phyloP scores from a whole-genome alignment of 2,888 invertebrate genomes.

The Amiota minor region DNA sequence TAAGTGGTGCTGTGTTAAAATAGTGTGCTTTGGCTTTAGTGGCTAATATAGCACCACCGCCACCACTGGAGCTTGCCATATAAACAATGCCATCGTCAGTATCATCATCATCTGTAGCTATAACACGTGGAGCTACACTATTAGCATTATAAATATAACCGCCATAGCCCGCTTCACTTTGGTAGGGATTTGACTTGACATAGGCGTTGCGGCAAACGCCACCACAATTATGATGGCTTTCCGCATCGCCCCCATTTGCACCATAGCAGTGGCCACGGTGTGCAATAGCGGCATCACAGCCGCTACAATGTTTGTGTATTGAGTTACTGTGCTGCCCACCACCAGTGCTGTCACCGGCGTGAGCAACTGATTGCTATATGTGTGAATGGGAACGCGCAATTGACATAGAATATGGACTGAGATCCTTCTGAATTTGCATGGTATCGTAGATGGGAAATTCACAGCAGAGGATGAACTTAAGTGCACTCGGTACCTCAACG shows the following conservation, averaged over 20 bases:
- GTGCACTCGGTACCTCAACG: conserved; percentile 86
- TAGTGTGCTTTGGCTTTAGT: conserved; percentile 54
- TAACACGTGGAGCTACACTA: conserved; percentile 36
- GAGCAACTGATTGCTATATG: conserved; percentile 74
- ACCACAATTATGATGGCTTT: conserved; percentile 68
- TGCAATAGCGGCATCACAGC: conserved; percentile 36
- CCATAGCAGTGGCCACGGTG: conserved; percentile 68
- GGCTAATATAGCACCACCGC: conserved; percentile 26
- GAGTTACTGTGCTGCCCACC: conserved; percentile 58
- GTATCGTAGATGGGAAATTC: conserved; percentile 91
- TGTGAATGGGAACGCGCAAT: conserved; percentile 73
- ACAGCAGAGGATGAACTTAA: conserved; percentile 89
- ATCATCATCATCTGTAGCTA: conserved; percentile 57
- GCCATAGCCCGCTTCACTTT: conserved; percentile 70
- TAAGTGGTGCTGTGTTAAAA: conserved; percentile 52
- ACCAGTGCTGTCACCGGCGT: conserved; percentile 65
- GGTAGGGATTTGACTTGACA: conserved; percentile 71
- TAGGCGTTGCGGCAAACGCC: conserved; percentile 69
- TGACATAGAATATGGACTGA: conserved; percentile 72
- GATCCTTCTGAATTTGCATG: conserved; percentile 76
- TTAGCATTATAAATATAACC: conserved; percentile 57
- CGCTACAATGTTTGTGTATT: conserved; percentile 50
- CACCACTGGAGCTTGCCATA: conserved; percentile 57
- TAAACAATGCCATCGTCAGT: conserved; percentile 70
- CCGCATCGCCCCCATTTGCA: conserved; percentile 67